Evolutionary conservation across 1,140 invertebrate species (phyloP), one percentile per base, ranked within the genome.

Genomic region (Lasioglossum albipes): DNA sequence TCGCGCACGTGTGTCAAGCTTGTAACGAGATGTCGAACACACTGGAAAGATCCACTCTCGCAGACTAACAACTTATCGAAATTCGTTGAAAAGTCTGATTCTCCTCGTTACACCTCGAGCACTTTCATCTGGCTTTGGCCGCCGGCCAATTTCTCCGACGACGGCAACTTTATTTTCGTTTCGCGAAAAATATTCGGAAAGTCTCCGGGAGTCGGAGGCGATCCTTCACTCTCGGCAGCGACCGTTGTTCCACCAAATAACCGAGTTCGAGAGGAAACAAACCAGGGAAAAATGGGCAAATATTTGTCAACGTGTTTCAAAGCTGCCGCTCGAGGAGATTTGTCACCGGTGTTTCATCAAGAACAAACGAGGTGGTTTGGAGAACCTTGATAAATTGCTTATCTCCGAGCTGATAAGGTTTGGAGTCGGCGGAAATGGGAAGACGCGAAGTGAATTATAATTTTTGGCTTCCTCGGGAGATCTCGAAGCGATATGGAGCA

Each of bases 161-260:
- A 82, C 45, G 45, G 45, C 72, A 82, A 86, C 77, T 83, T 84
- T 88, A 89, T 90, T 89, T 91, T 86, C 41, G 83, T 76, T 75
- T 36, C 84, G 77, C 79, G 87, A 82, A 79, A 87, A 67, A 80
- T 80, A 84, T 79, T 82, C 67, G 41, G 22, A 54, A 73, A 54
- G 59, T 59, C 18, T 64, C 20, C 45, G 45, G 31, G 52, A 27
- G 27, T 45, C 52, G 31, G 52, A 36, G 31, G 52, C 45, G 22
- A 36, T 61, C n/a, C 16, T 22, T n/a, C 42, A 18, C 45, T 12
- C 42, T 12, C 42, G 45, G n/a, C 36, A 13, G 36, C 36, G 20
- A 20, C 41, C 27, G 7, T 49, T 27, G 52, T 66, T 65, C 57
- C 52, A 31, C 9, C 20, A 13, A 79, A 54, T 59, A 59, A 57